Conservation (phyloP, 2,113 vertebrate species). For the Rhadina sibilatrix region DNA sequence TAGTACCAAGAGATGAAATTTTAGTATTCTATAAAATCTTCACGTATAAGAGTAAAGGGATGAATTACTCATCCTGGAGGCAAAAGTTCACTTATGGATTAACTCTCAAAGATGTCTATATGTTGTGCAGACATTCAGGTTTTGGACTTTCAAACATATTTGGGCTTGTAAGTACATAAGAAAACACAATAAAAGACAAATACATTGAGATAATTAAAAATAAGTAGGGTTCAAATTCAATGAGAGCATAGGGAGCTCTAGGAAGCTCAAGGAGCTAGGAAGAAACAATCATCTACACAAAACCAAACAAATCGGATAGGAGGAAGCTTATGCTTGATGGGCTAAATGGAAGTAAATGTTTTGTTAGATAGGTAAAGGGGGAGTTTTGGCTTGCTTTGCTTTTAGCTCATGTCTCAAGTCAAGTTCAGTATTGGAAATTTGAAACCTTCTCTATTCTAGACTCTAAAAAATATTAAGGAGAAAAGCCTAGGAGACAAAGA, state of each 20-base stretch:
- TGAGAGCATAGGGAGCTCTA: rapidly evolving
- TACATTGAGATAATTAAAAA: neutral
- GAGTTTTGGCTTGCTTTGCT: rapidly evolving
- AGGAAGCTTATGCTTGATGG: neutral
- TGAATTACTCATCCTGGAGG: neutral
- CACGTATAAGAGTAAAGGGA: neutral
- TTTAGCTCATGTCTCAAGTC: neutral
- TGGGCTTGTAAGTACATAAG: neutral
- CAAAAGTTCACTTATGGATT: neutral
- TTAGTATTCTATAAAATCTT: neutral
- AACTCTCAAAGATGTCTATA: neutral
- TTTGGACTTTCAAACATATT: neutral
- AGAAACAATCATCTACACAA: neutral
- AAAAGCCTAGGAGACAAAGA: neutral
- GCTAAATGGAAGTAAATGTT: neutral
- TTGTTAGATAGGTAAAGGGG: neutral
- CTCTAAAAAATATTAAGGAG: neutral
- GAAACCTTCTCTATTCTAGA: neutral
- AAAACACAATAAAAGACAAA: neutral
- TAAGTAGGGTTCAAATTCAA: neutral
- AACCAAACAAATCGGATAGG: neutral
- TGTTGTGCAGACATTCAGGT: neutral
- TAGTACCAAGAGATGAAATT: neutral
- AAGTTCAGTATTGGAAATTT: neutral
- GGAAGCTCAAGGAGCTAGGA: too few species aligned